These are phyloP conservation scores for Melanostigma gelatinosum DNA, from an alignment of 2,113 vertebrate genomes.

Conservation along the genomic window DNA sequence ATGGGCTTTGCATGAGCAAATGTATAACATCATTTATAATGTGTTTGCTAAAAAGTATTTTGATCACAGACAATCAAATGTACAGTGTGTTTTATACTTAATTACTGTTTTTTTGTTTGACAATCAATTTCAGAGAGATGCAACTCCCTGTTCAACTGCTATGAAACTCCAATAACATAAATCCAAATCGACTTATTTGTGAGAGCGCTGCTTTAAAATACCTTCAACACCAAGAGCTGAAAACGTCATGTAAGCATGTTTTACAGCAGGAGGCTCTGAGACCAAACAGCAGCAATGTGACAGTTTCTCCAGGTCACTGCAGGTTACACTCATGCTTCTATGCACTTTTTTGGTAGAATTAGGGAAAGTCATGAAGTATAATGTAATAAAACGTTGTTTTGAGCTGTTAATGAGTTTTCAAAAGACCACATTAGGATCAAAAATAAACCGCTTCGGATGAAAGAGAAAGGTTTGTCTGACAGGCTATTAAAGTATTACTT, in stretches of 20 bases:
- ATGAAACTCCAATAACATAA: background rate
- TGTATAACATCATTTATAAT: background rate
- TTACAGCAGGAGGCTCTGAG: background rate
- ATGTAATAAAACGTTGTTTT: background rate
- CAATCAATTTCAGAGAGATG: background rate
- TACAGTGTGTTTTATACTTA: background rate
- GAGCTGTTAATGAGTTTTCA: background rate
- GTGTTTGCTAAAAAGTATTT: background rate
- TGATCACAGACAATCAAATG: too few relatives aligned
- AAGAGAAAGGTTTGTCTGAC: background rate
- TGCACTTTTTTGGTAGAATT: background rate
- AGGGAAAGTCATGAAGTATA: background rate
- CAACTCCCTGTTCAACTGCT: background rate
- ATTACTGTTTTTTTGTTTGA: background rate
- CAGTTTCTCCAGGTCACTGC: background rate
- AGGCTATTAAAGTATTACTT: slow-evolving; percentile 2
- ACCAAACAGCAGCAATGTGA: background rate
- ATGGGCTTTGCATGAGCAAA: background rate
- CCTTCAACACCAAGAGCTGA: background rate
- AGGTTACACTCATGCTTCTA: background rate
- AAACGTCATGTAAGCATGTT: background rate
- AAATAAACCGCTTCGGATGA: background rate
- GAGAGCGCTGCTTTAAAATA: background rate
- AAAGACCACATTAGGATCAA: background rate
- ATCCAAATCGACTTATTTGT: slow-evolving; percentile 4